phyloP scores from a whole-genome alignment of 2,888 invertebrate genomes.

The Omphaloscelis lunosa region DNA sequence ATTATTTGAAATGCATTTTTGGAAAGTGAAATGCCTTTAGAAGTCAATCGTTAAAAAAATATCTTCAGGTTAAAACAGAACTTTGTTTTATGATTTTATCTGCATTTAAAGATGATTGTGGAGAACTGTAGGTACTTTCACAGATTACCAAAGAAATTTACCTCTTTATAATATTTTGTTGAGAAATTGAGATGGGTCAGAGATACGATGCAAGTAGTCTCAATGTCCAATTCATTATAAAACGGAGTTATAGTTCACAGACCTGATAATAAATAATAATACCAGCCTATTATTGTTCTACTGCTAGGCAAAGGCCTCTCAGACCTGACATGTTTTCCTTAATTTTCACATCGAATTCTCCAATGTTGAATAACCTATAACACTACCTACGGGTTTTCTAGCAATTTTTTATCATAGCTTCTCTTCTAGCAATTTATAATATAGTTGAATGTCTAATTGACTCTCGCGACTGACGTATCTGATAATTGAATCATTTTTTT shows the following conservation, averaged over 20 bases:
- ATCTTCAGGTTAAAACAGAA: background rate
- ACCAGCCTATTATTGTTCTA: too few relatives aligned
- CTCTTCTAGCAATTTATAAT: background rate
- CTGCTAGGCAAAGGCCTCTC: too few relatives aligned
- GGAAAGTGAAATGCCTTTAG: background rate
- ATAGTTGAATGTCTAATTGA: background rate
- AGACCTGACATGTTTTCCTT: background rate
- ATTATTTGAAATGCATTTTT: background rate
- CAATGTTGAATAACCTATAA: background rate
- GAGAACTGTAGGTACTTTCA: background rate
- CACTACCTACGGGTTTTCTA: background rate
- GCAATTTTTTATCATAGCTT: background rate
- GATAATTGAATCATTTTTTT: too few relatives aligned
- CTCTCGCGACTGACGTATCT: too few relatives aligned
- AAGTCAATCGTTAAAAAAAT: background rate
- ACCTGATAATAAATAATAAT: too few relatives aligned
- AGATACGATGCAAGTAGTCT: background rate
- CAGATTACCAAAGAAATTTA: background rate
- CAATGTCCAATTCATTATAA: background rate
- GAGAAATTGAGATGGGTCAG: background rate
- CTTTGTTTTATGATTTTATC: background rate
- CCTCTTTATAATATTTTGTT: background rate
- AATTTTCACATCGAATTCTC: background rate
- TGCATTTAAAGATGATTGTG: background rate
- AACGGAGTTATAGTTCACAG: background rate